These are phyloP conservation scores for Montipora capitata DNA, from an alignment of 92 coral and sea anemone genomes.

Conservation along the genomic window DNA sequence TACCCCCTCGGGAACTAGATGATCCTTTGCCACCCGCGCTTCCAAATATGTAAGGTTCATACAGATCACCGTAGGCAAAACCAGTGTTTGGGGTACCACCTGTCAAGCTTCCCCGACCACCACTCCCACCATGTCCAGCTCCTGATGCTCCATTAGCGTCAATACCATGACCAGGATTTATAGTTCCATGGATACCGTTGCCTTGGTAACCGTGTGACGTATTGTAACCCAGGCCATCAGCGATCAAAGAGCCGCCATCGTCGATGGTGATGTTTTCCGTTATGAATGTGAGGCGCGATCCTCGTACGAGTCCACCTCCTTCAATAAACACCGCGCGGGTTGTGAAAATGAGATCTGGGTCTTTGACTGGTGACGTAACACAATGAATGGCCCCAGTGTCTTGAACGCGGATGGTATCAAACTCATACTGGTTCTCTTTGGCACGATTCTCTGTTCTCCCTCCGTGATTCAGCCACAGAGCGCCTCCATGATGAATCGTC, in stretches of 20 bases:
- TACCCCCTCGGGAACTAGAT: constrained; percentile 84
- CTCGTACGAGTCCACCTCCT: constrained; percentile 97
- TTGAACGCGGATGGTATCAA: constrained; percentile 93
- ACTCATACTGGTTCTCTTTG: constrained; percentile 78
- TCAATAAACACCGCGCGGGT: constrained; percentile 92
- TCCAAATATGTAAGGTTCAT: constrained; percentile 93
- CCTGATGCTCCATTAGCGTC: constrained; percentile 90
- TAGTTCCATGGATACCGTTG: constrained; percentile 85
- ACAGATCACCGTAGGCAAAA: constrained; percentile 90
- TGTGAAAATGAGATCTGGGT: constrained; percentile 88
- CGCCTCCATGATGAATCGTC: constrained; percentile 93
- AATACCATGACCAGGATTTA: constrained; percentile 93
- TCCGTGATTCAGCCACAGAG: constrained; percentile 94
- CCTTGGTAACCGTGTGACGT: constrained; percentile 90
- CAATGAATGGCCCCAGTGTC: constrained; percentile 89
- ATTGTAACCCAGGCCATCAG: constrained; percentile 94
- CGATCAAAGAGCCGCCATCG: constrained; percentile 94
- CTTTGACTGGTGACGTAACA: constrained; percentile 92
- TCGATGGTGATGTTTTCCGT: constrained; percentile 95
- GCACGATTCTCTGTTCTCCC: constrained; percentile 83
- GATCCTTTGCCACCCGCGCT: constrained; percentile 92
- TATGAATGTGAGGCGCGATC: constrained; percentile 87
- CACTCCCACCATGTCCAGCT: constrained; percentile 99
- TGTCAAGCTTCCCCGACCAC: constrained; percentile 91
- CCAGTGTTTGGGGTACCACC: constrained; percentile 88